Percentiles rank a stretch among this genome's conserved stretches.
phyloP scores from a whole-genome alignment of 2,888 invertebrate species.

The Tricholauxania praeusta region DNA sequence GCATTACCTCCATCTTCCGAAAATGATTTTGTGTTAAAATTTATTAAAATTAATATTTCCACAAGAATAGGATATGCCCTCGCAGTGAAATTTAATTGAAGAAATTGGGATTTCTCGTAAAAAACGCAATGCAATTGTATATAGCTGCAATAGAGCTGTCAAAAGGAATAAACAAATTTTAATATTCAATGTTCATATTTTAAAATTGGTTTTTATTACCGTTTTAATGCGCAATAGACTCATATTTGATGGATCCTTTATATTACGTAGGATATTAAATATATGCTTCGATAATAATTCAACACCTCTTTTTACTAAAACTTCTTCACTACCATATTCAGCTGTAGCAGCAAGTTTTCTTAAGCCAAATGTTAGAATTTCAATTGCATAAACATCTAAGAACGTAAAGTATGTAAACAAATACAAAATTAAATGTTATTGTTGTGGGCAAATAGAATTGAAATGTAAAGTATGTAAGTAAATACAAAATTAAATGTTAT shows the following conservation, averaged over 20 bases:
- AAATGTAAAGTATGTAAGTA: background rate
- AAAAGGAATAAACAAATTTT: slow-evolving; percentile 5
- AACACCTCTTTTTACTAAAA: background rate
- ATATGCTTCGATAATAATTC: slow-evolving; percentile 36
- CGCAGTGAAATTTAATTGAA: background rate
- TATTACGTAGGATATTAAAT: slow-evolving; percentile 23
- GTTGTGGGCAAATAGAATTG: background rate
- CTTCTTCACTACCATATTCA: background rate
- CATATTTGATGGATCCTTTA: slow-evolving; percentile 28
- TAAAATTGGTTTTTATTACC: slow-evolving; percentile 29
- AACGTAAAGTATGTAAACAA: background rate
- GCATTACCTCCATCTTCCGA: slow-evolving; percentile 16
- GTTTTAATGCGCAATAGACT: slow-evolving; percentile 42
- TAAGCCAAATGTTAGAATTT: slow-evolving; percentile 38
- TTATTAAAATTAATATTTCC: slow-evolving; percentile 25
- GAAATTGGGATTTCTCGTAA: background rate
- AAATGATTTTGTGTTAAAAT: slow-evolving; percentile 17
- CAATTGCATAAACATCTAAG: slow-evolving; percentile 45
- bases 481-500: background rate
- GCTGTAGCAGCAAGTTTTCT: slow-evolving; percentile 22
- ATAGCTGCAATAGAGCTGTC: slow-evolving; percentile 42
- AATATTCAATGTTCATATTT: slow-evolving; percentile 3
- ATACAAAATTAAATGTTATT: background rate
- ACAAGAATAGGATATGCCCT: slow-evolving; percentile 20
- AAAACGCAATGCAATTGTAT: slow-evolving; percentile 32